Evolutionary conservation across 2,888 invertebrate species (phyloP), one percentile per base, ranked within the genome.

Genomic region (Thera britannica): DNA sequence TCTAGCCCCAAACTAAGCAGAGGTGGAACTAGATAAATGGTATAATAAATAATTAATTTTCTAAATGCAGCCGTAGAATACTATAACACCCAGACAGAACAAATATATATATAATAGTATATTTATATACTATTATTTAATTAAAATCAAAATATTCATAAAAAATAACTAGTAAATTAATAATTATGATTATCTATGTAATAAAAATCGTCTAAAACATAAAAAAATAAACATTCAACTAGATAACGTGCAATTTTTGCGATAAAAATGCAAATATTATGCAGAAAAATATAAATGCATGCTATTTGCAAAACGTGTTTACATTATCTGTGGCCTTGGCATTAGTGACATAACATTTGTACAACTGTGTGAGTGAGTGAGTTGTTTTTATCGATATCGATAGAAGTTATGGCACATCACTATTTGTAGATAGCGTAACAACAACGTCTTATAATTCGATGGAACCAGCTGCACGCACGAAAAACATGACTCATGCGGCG

Each of bases 311-410:
- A 38, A 56, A 71, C 71, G 61, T 61, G 71, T 75, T 75, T 66
- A 67, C 36, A 65, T 69, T 71, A 73, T 73, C 68, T 49, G n/a
- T 59, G 61, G 65, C 74, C 75, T 75, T 75, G 75, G 48, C 70
- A 70, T 70, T 72, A 23, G 60, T 68, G 63, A 63, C 34, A 51
- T 67, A 65, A 65, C 57, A 58, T 65, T 61, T 68, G 54, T 70
- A 68, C 41, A 12, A 57, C 38, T 51, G n/a, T 41, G 41, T 44
- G 44, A n/a, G 38, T 6, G 38, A 4, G 23, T 1, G 1, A 41
- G 12, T 55, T 41, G 36, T 55, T 56, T 48, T 62, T 56, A 62
- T 62, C 62, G 62, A 62, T 56, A 34, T 8, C 6, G 8, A 12
- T 46, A 12, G 11, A 35, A 34, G 11, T 36, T 9, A 6, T 35